A percentile compares a stretch with the other conserved stretches of the same genome.
Evolutionary conservation across 1,140 invertebrate species (phyloP).

Genomic region (Drosophila pallidifrons): DNA sequence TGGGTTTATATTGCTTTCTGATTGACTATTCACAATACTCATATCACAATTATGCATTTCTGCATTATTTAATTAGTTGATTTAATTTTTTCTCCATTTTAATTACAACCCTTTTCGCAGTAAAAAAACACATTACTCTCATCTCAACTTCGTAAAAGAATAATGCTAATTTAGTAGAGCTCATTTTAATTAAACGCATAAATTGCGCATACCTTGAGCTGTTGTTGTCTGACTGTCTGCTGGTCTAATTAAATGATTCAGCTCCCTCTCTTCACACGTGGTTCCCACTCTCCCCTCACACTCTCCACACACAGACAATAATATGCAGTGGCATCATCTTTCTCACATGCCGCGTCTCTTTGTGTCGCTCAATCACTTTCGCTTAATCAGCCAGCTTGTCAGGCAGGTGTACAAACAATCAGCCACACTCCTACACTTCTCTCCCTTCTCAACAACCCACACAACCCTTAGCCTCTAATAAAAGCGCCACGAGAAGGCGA

Average conservation of each 20-base stretch:
- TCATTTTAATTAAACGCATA: constrained; percentile 60
- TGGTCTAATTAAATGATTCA: constrained; percentile 57
- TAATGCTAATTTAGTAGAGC: constrained; percentile 43
- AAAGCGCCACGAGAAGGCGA: constrained; percentile 22
- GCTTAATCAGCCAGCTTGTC: constrained; percentile 70
- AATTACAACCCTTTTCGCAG: not conserved
- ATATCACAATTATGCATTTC: not conserved
- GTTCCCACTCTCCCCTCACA: not conserved
- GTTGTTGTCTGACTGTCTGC: constrained; percentile 16
- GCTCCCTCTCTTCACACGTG: constrained; percentile 1
- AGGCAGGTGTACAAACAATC: constrained; percentile 46
- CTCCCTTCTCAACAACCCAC: not conserved
- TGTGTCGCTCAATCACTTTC: constrained; percentile 70
- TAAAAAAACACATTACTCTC: not conserved
- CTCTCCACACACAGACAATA: constrained; percentile 23
- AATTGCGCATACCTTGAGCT: constrained; percentile 40
- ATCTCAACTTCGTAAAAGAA: constrained; percentile 4
- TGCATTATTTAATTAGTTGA: constrained; percentile 7
- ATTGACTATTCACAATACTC: too few species aligned
- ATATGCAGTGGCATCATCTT: constrained; percentile 28
- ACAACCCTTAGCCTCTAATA: constrained; percentile 37
- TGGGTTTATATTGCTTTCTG: too few species aligned
- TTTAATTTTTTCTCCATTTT: constrained; percentile 26
- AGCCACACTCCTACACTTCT: not conserved
- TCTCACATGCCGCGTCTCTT: not conserved